Percentiles rank a stretch among this genome's conserved stretches.
Evolutionary conservation across 2,113 vertebrate species (phyloP).

Genomic region (Seriola dumerili): DNA sequence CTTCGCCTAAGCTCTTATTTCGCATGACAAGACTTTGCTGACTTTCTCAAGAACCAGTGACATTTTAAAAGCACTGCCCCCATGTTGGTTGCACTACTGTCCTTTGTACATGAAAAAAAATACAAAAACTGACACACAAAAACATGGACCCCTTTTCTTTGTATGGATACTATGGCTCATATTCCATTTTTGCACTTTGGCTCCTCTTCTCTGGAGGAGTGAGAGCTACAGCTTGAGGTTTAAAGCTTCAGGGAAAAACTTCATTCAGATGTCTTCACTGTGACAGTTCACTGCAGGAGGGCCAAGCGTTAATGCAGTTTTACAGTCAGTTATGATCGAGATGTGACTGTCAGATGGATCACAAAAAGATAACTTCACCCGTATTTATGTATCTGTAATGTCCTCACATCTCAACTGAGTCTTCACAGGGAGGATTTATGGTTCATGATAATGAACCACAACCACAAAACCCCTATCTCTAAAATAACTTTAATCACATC

Average conservation of each 20-base stretch:
- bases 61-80: constrained; percentile 73
- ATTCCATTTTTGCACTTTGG: not conserved
- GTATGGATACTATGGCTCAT: not conserved
- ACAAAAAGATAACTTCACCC: not conserved
- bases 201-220: not conserved
- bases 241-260: not conserved
- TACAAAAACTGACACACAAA: not conserved
- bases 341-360: not conserved
- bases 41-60: constrained; percentile 67
- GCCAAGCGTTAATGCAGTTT: not conserved
- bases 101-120: constrained; percentile 16
- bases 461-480: not conserved
- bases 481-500: not conserved
- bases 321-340: not conserved
- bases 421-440: constrained; percentile 15
- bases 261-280: not conserved
- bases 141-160: constrained; percentile 6
- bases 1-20: constrained; percentile 77
- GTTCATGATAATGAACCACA: not conserved
- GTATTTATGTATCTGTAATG: no score
- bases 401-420: not conserved
- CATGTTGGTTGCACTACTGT: constrained; percentile 28
- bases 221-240: not conserved
- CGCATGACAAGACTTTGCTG: constrained; percentile 78
- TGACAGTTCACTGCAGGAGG: not conserved